Percentiles rank a stretch among this genome's conserved stretches.
phyloP scores from a whole-genome alignment of 2,888 invertebrate species.

The Epinotia nisella region DNA sequence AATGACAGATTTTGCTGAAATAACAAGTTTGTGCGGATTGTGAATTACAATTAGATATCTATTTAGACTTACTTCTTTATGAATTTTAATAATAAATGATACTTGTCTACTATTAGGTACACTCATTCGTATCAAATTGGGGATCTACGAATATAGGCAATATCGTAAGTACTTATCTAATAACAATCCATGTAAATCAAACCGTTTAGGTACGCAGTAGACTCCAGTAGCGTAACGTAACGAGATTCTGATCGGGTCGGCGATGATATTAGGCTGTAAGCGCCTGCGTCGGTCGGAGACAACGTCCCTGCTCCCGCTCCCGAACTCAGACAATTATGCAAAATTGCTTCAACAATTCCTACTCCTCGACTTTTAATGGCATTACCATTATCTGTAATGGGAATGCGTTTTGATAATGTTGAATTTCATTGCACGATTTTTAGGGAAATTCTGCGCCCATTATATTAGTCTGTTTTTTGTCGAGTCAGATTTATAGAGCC shows the following conservation, averaged over 20 bases:
- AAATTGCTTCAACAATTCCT: constrained; percentile 82
- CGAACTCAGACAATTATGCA: constrained; percentile 81
- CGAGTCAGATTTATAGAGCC: constrained; percentile 54
- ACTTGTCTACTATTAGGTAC: neutral
- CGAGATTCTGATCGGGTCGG: constrained; percentile 78
- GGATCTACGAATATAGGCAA: constrained; percentile 45
- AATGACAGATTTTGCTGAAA: constrained; percentile 17
- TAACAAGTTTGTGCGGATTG: constrained; percentile 7
- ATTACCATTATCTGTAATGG: constrained; percentile 82
- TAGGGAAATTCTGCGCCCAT: constrained; percentile 67
- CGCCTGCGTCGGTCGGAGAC: constrained; percentile 70
- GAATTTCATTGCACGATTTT: constrained; percentile 78
- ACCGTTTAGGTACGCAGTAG: constrained; percentile 72
- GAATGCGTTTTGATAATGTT: constrained; percentile 81
- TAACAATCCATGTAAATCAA: constrained; percentile 62
- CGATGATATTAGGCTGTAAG: constrained; percentile 81
- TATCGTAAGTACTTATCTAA: constrained; percentile 38
- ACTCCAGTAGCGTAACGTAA: constrained; percentile 77
- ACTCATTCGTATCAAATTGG: neutral
- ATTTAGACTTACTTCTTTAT: neutral
- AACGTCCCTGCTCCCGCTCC: constrained; percentile 51
- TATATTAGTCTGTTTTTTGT: constrained; percentile 67
- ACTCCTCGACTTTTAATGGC: constrained; percentile 79
- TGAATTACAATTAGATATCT: constrained; percentile 2
- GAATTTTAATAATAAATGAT: neutral